Conservation (phyloP, 1,140 invertebrate genomes). For the Eufriesea mexicana region DNA sequence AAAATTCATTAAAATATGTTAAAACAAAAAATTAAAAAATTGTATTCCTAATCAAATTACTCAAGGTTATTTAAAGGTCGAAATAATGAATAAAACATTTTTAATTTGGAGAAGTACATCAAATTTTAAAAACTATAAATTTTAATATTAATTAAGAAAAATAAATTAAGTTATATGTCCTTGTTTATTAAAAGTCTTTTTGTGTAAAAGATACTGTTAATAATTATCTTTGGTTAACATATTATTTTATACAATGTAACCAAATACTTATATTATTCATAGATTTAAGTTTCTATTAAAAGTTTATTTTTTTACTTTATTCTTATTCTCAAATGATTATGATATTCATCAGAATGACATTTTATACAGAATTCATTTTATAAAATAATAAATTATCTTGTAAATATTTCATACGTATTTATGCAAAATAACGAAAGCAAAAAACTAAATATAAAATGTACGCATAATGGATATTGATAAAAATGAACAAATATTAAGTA, state of each 20-base stretch:
- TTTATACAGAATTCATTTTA: neutral
- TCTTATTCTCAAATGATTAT: neutral
- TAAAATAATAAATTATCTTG: too few relatives aligned
- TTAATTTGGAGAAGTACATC: neutral
- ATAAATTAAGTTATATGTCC: neutral
- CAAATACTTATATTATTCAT: neutral
- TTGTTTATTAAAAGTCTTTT: neutral
- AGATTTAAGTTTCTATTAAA: neutral
- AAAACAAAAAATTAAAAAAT: neutral
- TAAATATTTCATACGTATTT: neutral
- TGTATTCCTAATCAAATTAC: neutral
- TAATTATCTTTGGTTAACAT: neutral
- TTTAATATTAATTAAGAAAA: neutral
- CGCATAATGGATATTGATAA: slow-evolving; percentile 9
- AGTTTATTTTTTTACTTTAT: neutral
- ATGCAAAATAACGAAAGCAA: neutral
- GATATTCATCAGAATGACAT: neutral
- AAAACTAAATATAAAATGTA: slow-evolving; percentile 1
- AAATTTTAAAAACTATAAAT: neutral
- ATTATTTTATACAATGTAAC: neutral
- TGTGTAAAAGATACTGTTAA: neutral
- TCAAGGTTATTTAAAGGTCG: neutral
- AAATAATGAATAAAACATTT: neutral
- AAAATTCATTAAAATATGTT: slow-evolving; percentile 12
- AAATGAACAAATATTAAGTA: slow-evolving; percentile 6